Evolutionary conservation across 2,113 vertebrate genomes (phyloP).

Genomic region (Rhinichthys klamathensis): DNA sequence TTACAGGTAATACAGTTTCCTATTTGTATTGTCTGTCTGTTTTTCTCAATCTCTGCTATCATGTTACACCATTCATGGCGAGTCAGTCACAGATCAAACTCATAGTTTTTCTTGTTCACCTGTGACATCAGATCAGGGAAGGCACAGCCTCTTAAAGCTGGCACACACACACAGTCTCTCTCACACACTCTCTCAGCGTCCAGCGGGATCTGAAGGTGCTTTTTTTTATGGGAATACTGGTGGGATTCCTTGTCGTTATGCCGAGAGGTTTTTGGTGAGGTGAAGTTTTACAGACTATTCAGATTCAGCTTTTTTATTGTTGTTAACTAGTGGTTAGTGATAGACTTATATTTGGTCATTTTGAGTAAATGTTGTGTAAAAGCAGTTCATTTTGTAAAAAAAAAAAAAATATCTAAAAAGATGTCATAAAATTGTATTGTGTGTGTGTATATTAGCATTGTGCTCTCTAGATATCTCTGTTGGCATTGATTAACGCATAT

Average conservation of each 20-base stretch:
- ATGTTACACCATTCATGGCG: slow-evolving; percentile 40
- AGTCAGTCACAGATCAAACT: slow-evolving; percentile 43
- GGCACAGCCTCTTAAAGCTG: slow-evolving; percentile 44
- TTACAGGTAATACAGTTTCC: not conserved
- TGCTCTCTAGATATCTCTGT: not conserved
- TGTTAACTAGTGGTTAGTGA: not conserved
- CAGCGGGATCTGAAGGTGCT: not conserved
- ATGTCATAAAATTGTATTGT: not conserved
- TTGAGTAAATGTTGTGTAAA: not conserved
- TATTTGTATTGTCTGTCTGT: slow-evolving; percentile 19
- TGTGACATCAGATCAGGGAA: slow-evolving; percentile 63
- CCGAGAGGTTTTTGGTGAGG: not conserved
- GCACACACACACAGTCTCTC: slow-evolving; percentile 9
- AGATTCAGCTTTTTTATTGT: not conserved
- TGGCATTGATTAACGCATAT: not conserved
- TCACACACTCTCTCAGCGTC: not conserved
- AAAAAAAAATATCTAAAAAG: too few relatives aligned
- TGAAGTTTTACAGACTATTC: not conserved
- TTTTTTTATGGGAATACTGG: not conserved
- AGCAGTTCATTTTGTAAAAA: not conserved
- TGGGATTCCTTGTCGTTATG: not conserved
- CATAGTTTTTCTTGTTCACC: slow-evolving; percentile 53
- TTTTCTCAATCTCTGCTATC: not conserved
- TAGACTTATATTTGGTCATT: not conserved
- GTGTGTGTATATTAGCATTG: not conserved